Evolutionary conservation across 2,113 vertebrate species (phyloP), one percentile per base, ranked within the genome.

Genomic region (Alethe castanea): DNA sequence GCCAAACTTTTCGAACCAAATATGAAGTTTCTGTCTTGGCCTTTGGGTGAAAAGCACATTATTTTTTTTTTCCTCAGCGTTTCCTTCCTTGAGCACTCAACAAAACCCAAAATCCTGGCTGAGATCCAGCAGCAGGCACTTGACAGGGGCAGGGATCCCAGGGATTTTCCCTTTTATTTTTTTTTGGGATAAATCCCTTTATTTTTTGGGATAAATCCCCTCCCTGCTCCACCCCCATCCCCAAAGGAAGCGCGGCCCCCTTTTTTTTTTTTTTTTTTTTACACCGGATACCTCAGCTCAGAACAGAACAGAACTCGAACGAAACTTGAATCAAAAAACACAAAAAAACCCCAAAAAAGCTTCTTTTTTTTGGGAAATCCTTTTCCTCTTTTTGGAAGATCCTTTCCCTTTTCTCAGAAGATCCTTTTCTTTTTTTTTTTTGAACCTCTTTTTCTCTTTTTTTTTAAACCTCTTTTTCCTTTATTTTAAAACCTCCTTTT

Each of bases 211-310:
- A 61, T 26, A 28, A 61, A 52, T 8, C 5, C 59, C 47, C 18
- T 62, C 59, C 74, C 47, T 2, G 2, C 59, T 24, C 24, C 42
- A 45, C 19, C 83, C 83, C 81, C 82, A 61, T 40, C 60, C 36
- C 60, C 19, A 28, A 61, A 61, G 8, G 36, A 61, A 61, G 26
- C 25, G 18, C 25, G 40, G 60, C 26, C 25, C 60, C 26, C 29
- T 93, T 93, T 96, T 97, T 93, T 45, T 93, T 96, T 97, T 93
- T 45, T 45, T 20, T 45, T 45, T 45, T 9, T 45, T 20, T 20
- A 93, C 94, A 97, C 91, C 83, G 86, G 96, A 97, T 98, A 98
- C 98, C 98, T 98, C 98, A 98, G 88, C 94, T 95, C 73, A 93
- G 96, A 96, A 94, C 91, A 44, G 42, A 44, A 44, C 91, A 93